Base-by-base conservation (phyloP, 2,113 vertebrate species). In the Calypte anna region DNA sequence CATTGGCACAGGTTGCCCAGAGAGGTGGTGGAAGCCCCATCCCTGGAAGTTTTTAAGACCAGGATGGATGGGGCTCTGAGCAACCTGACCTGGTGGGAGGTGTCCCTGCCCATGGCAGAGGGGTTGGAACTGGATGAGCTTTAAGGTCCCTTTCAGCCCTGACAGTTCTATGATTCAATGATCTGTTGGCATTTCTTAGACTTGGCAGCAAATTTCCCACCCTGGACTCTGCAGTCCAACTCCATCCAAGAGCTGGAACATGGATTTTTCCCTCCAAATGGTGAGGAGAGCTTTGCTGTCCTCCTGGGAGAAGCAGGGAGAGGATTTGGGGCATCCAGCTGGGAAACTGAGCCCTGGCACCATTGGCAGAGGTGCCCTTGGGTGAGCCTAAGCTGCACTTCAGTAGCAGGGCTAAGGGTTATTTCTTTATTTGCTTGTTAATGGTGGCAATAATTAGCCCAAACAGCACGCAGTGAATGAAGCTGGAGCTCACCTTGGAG, bases 191-290 rank as follows among this genome's bases (percentile, higher is more conserved):
- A 17, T 78, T 74, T 44, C 4, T 91, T 78, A 51, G n/a, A 51
- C 53, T 81, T 66, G 2, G 4, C 55, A 74, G 74, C 57, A 43
- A 46, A 40, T 36, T 83, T 91, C 64, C 62, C 36, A 6, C 28
- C 40, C 0, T 0, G 9, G 46, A 38, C 36, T 38, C 36, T 38
- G 36, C 36, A 38, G n/a, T 50, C 67, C 27, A 9, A 1, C 22
- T 85, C n/a, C 61, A 28, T 50, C 27, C 0, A 0, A n/a, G 22
- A 0, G 0, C 2, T 2, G 18, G 43, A 46, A 78, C 21, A 30
- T 86, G 68, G n/a, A 24, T 70, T 18, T 77, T 81, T 53, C 36
- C 46, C 86, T 5, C 25, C 51, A 0, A 59, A 51, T 74, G 55
- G 22, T 48, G 5, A 6, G 19, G 1, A 6, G 50, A 38, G 38